Conservation (phyloP, 2,797 vertebrate species). For the Halcyon chelicuti region DNA sequence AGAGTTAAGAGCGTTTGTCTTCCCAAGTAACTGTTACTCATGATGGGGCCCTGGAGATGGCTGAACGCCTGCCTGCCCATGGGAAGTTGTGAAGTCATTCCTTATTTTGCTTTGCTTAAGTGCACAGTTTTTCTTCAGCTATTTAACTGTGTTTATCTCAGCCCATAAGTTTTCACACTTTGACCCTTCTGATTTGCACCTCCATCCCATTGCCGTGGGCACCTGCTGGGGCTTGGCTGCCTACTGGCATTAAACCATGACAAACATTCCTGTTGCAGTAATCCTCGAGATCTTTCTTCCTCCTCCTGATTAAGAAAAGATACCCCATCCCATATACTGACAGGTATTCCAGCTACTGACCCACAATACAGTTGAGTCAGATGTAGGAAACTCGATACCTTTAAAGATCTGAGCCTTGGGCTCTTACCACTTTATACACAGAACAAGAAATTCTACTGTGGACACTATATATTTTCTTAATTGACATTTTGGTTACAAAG, state of each 20-base stretch:
- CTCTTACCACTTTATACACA: not conserved
- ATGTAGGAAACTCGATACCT: not conserved
- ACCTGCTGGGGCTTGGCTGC: not conserved
- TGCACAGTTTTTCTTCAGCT: not conserved
- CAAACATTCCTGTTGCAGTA: not conserved
- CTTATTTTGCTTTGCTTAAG: not conserved
- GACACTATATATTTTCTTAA: not conserved
- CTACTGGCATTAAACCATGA: not conserved
- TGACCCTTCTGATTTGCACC: not conserved
- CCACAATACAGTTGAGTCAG: not conserved
- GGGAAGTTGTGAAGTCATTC: not conserved
- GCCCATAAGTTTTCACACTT: not conserved
- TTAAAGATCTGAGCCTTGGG: not conserved
- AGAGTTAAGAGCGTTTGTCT: not conserved
- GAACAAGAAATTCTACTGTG: not conserved
- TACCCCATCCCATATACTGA: not conserved
- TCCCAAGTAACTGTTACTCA: fast-evolving
- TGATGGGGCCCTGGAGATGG: not conserved
- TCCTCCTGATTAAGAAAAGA: not conserved
- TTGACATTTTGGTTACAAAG: not conserved
- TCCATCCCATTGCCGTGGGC: fast-evolving
- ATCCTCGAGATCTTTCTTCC: not conserved
- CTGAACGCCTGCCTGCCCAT: not conserved
- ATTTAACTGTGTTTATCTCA: not conserved
- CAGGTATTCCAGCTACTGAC: not conserved